Conservation (phyloP, 1,140 invertebrate genomes). For the Drosophila rhopaloa region DNA sequence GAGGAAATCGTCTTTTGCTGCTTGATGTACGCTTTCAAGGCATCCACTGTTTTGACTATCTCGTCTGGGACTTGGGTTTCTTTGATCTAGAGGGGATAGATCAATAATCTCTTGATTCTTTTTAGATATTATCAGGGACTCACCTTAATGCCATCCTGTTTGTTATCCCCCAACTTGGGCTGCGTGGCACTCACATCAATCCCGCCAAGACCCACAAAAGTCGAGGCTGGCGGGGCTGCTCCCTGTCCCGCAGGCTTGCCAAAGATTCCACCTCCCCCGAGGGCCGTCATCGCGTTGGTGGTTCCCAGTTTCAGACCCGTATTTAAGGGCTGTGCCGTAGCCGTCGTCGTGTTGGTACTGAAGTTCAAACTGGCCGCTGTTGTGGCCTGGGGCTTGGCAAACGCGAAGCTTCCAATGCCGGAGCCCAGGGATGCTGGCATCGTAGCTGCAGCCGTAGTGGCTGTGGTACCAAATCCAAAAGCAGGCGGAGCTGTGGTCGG, state of each 20-base stretch:
- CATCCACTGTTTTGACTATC: constrained; percentile 86
- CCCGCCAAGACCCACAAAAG: constrained; percentile 87
- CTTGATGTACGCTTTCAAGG: constrained; percentile 92
- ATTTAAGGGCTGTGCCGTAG: constrained; percentile 56
- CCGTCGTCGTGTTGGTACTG: constrained; percentile 69
- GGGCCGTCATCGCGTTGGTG: constrained; percentile 8
- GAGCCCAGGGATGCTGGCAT: constrained; percentile 36
- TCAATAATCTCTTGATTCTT: neutral
- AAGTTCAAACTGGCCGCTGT: constrained; percentile 75
- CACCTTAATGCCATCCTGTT: constrained; percentile 86
- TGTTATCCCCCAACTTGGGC: constrained; percentile 86
- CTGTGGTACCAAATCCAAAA: constrained; percentile 55
- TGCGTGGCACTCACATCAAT: constrained; percentile 86
- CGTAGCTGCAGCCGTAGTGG: constrained; percentile 51
- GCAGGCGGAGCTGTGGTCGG: constrained; percentile 42
- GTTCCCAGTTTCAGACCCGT: constrained; percentile 51
- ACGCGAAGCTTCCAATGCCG: constrained; percentile 60
- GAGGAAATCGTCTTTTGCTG: constrained; percentile 92
- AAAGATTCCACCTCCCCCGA: constrained; percentile 74
- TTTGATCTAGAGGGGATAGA: constrained; percentile 85
- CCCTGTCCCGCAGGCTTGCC: constrained; percentile 65
- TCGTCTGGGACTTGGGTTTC: constrained; percentile 91
- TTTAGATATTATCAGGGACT: neutral
- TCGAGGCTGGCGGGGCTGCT: constrained; percentile 51
- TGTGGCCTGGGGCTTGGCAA: constrained; percentile 64